Percentiles rank a stretch among this genome's conserved stretches.
phyloP scores from a whole-genome alignment of 2,113 vertebrate genomes.

The Phyllostomus hastatus region DNA sequence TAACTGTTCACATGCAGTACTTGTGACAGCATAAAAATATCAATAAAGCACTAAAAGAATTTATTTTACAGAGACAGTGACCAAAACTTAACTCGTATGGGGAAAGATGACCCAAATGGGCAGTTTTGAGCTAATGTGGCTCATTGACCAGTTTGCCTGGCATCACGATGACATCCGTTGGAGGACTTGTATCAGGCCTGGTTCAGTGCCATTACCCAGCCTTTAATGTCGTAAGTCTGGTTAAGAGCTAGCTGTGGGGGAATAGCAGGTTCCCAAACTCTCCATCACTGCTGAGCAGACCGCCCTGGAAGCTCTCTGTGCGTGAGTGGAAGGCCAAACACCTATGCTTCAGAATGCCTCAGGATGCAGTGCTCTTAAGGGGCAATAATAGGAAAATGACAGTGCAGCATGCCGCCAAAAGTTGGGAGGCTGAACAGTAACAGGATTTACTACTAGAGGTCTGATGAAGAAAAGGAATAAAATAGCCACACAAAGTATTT shows the following conservation, averaged over 20 bases:
- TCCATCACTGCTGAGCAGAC: background rate
- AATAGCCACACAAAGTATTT: background rate
- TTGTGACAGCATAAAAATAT: background rate
- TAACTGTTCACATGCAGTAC: background rate
- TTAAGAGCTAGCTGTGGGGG: slow-evolving; percentile 31
- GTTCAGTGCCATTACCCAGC: background rate
- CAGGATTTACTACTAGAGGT: background rate
- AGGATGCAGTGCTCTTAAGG: background rate
- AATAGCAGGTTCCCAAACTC: slow-evolving; percentile 38
- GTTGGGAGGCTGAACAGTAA: background rate
- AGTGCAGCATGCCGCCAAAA: background rate
- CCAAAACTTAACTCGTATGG: background rate
- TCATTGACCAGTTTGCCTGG: background rate
- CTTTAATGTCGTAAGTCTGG: background rate
- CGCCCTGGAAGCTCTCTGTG: background rate
- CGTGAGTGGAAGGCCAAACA: slow-evolving; percentile 42
- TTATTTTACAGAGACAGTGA: background rate
- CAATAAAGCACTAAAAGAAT: background rate
- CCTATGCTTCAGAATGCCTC: slow-evolving; percentile 45
- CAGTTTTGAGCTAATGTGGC: background rate
- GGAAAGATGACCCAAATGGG: background rate
- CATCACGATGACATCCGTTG: background rate
- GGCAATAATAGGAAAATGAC: slow-evolving; percentile 56
- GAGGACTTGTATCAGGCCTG: background rate
- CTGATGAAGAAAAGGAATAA: slow-evolving; percentile 8